A percentile compares a stretch with the other conserved stretches of the same genome.
phyloP scores from a whole-genome alignment of 2,888 invertebrate species.

The Trypoxylon attenuatum region DNA sequence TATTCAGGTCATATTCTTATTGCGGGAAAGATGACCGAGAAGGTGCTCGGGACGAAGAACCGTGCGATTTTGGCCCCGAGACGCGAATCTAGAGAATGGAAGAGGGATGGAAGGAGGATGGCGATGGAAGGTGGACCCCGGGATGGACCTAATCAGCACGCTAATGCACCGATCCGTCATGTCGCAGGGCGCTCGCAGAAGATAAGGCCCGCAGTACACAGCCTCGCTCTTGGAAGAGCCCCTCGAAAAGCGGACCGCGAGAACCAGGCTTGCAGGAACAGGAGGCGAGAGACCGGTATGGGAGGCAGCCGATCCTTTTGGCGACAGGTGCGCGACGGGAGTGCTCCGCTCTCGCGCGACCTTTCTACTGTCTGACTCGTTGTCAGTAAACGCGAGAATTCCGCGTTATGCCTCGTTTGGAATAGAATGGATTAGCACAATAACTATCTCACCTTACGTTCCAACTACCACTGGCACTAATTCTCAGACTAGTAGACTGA shows the following conservation, averaged over 20 bases:
- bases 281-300: conserved; percentile 41
- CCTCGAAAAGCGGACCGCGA: no score
- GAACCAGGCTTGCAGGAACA: no score
- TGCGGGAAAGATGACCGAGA: no score
- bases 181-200: conserved; percentile 51
- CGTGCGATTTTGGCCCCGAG: no score
- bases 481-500: no score
- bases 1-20: no score
- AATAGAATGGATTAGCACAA: no score
- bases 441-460: neutral
- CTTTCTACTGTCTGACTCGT: no score
- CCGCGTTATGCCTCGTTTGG: no score
- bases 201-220: conserved; percentile 45
- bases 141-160: conserved; percentile 62
- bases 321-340: conserved; percentile 61
- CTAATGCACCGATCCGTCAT: conserved; percentile 72
- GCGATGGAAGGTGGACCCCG: conserved; percentile 25
- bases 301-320: conserved; percentile 37
- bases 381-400: no score
- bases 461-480: no score
- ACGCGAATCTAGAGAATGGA: no score
- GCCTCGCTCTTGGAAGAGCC: neutral
- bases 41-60: neutral
- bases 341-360: conserved; percentile 36
- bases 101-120: conserved; percentile 2